Evolutionary conservation across 2,113 vertebrate genomes (phyloP).

Genomic region (Campylorhamphus procurvoides): DNA sequence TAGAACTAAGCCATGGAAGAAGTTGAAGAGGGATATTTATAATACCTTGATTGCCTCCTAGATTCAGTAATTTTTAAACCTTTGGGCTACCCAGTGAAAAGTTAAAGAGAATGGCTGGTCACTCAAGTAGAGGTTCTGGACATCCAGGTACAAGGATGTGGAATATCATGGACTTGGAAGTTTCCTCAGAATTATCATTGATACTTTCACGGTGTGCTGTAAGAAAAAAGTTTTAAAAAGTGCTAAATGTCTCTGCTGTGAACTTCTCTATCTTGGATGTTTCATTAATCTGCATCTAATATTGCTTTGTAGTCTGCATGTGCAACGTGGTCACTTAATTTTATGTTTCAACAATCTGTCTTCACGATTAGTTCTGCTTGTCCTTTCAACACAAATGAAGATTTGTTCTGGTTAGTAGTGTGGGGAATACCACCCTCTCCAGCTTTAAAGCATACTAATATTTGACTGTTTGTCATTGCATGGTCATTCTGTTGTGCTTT

Average conservation of each 20-base stretch:
- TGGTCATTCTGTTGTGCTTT: not conserved
- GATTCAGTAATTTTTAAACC: slow-evolving; percentile 55
- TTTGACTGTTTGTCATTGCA: not conserved
- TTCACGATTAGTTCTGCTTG: slow-evolving; percentile 4
- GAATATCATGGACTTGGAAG: slow-evolving; percentile 37
- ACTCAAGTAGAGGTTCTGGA: slow-evolving; percentile 56
- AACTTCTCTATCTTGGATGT: not conserved
- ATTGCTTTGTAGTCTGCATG: slow-evolving; percentile 38
- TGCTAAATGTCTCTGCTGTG: slow-evolving; percentile 23
- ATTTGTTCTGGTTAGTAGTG: slow-evolving; percentile 36
- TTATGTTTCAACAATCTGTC: slow-evolving; percentile 12
- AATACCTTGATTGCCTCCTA: slow-evolving; percentile 53
- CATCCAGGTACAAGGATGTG: slow-evolving; percentile 57
- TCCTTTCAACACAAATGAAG: not conserved
- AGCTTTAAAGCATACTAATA: not conserved
- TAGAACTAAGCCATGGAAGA: slow-evolving; percentile 66
- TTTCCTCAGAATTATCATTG: slow-evolving; percentile 67
- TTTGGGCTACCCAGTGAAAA: slow-evolving; percentile 52
- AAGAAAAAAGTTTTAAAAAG: not conserved
- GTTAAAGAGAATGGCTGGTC: slow-evolving; percentile 53
- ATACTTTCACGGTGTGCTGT: slow-evolving; percentile 53
- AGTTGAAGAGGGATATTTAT: slow-evolving; percentile 60
- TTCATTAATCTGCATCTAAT: slow-evolving; percentile 45
- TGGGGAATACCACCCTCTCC: not conserved
- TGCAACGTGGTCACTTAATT: not conserved